phyloP scores from a whole-genome alignment of 2,888 invertebrate genomes.

The Drosophila kuntzei region DNA sequence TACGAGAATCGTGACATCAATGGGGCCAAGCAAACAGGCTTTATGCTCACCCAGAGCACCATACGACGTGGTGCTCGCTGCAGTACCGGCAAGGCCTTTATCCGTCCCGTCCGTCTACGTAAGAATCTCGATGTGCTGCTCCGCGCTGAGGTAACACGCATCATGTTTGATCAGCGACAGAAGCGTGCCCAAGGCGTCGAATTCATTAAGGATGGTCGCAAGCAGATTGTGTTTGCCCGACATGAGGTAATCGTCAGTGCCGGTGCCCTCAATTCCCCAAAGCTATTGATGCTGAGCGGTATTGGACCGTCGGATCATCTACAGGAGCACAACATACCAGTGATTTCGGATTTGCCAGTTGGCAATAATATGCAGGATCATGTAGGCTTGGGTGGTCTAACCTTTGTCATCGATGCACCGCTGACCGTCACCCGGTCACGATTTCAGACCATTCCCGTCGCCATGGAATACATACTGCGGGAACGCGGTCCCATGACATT shows the following conservation, averaged over 20 bases:
- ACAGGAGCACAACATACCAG: constrained; percentile 89
- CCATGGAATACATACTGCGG: constrained; percentile 92
- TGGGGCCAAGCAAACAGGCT: constrained; percentile 93
- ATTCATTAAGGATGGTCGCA: constrained; percentile 89
- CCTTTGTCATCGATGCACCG: constrained; percentile 93
- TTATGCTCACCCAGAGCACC: constrained; percentile 94
- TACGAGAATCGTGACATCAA: constrained; percentile 93
- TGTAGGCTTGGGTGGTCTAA: constrained; percentile 93
- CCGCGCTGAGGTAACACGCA: constrained; percentile 90
- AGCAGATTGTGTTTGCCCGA: constrained; percentile 89
- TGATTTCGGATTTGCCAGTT: constrained; percentile 91
- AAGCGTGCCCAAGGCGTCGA: constrained; percentile 92
- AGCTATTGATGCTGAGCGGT: constrained; percentile 96
- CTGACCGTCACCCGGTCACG: constrained; percentile 91
- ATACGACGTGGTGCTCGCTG: constrained; percentile 93
- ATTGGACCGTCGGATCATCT: constrained; percentile 93
- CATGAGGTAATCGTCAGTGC: constrained; percentile 94
- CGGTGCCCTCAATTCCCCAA: constrained; percentile 95
- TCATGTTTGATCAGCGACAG: constrained; percentile 89
- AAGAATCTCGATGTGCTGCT: constrained; percentile 92
- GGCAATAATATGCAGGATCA: constrained; percentile 95
- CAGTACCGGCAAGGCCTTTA: constrained; percentile 94
- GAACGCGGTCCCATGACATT: constrained; percentile 94
- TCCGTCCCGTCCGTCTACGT: constrained; percentile 92
- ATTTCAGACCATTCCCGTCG: constrained; percentile 91